Conservation (phyloP, 1,140 invertebrate genomes). For the Drosophila setifemur region DNA sequence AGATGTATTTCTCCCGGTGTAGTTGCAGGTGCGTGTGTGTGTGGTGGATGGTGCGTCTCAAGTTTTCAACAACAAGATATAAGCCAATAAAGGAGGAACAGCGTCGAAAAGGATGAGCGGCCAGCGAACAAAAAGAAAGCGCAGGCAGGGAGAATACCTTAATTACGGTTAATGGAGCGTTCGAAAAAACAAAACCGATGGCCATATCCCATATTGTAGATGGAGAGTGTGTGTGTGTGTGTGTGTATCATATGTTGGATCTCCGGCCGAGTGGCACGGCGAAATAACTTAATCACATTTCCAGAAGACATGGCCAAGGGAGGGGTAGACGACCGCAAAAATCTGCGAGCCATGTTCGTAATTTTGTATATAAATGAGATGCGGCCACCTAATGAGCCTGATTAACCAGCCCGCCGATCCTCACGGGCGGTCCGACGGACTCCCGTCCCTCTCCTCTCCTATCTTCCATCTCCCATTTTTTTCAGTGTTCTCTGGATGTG, state of each 20-base stretch:
- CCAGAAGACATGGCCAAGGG: conserved; percentile 37
- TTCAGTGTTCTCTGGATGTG: neutral
- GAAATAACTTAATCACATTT: conserved; percentile 82
- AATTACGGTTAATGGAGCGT: conserved; percentile 82
- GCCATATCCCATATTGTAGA: neutral
- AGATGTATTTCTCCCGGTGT: neutral
- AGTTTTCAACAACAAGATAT: conserved; percentile 77
- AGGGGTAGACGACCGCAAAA: conserved; percentile 67
- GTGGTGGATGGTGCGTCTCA: conserved; percentile 51
- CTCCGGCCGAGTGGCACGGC: conserved; percentile 44
- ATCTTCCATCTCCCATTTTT: neutral
- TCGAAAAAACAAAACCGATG: conserved; percentile 49
- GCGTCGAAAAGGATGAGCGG: conserved; percentile 49
- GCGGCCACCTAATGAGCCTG: conserved; percentile 82
- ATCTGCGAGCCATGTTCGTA: conserved; percentile 78
- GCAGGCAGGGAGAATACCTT: conserved; percentile 76
- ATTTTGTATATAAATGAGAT: conserved; percentile 80
- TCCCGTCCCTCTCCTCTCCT: neutral
- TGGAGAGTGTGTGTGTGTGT: neutral
- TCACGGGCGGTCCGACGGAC: conserved; percentile 29
- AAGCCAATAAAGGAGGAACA: conserved; percentile 73
- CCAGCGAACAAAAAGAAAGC: conserved; percentile 68
- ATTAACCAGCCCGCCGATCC: conserved; percentile 66
- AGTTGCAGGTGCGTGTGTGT: conserved; percentile 61
- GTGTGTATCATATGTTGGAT: conserved; percentile 39